Evolutionary conservation across 1,140 invertebrate genomes (phyloP).

Genomic region (Caenorhabditis briggsae): DNA sequence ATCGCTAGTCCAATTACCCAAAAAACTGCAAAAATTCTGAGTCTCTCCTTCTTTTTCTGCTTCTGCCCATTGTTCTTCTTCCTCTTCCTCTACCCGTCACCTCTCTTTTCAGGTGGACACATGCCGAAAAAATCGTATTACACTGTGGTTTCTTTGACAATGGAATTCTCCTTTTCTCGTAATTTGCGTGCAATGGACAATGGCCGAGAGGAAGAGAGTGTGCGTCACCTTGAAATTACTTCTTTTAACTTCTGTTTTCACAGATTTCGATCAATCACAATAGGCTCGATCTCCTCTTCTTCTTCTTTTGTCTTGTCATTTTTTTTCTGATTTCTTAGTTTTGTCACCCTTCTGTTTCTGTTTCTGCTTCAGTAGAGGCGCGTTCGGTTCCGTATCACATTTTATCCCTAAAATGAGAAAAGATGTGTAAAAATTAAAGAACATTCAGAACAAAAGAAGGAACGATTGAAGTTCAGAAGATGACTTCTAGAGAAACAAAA

Average conservation of each 20-base stretch:
- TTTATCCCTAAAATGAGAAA: neutral
- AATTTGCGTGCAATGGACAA: constrained; percentile 56
- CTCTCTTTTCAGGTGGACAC: constrained; percentile 42
- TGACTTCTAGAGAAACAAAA: neutral
- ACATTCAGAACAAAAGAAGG: constrained; percentile 24
- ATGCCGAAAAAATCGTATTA: constrained; percentile 50
- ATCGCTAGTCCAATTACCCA: constrained; percentile 43
- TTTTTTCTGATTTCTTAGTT: neutral
- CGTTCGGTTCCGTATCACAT: neutral
- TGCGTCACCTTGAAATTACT: constrained; percentile 36
- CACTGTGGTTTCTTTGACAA: constrained; percentile 36
- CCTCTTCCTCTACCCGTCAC: too few species aligned
- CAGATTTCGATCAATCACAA: constrained; percentile 13
- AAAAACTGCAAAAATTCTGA: constrained; percentile 39
- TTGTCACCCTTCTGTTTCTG: neutral
- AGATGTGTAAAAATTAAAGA: constrained; percentile 27
- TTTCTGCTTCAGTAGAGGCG: neutral
- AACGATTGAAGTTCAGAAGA: constrained; percentile 29
- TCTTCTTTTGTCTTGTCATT: neutral
- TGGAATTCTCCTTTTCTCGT: constrained; percentile 43
- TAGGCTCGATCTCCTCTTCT: neutral
- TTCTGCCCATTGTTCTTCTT: neutral
- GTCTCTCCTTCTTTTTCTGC: neutral
- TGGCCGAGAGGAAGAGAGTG: constrained; percentile 1
- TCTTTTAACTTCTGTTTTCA: neutral